Evolutionary conservation across 2,113 vertebrate species (phyloP), one percentile per base, ranked within the genome.

Genomic region (Turdus rufiventris): DNA sequence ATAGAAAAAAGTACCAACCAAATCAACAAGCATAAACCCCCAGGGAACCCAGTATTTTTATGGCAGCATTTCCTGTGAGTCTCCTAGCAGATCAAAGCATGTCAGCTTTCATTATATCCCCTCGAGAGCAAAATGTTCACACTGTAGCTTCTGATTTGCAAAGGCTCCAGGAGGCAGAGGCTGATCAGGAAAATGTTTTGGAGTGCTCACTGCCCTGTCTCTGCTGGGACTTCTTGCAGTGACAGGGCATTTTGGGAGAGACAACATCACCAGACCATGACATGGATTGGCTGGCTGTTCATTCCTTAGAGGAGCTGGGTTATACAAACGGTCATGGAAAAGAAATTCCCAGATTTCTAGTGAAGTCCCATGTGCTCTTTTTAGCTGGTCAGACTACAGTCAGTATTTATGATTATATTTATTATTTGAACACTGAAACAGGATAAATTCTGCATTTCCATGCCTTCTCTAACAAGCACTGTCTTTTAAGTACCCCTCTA

Each of bases 401-500:
- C 74, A 89, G 73, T 78, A 95, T 92, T 94, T 89, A 91, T 62
- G 66, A 78, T 86, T 70, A 73, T 63, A 54, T 15, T 88, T 58
- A 70, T 38, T 24, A 76, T 91, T 56, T 5, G 2, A 92, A 65
- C 66, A 47, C 24, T 47, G 74, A 82, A 94, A 88, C 0, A 3
- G 50, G 21, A 82, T 40, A 91, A 89, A 88, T 85, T 85, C 66
- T 76, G 42, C 6, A 3, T 94, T 95, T 91, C 79, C 58, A 48
- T 78, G 50, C 56, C 28, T 91, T 85, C 77, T 82, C 58, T 95
- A 96, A 94, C 73, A 92, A 91, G 66, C 54, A 85, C 62, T 88
- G 62, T 58, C 71, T 89, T 79, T 93, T 93, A 92, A 95, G 28
- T 76, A 68, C 23, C 10, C 89, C 53, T 75, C 80, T 78, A 96